Conservation (phyloP, 1,140 invertebrate species). For the Maniola jurtina region DNA sequence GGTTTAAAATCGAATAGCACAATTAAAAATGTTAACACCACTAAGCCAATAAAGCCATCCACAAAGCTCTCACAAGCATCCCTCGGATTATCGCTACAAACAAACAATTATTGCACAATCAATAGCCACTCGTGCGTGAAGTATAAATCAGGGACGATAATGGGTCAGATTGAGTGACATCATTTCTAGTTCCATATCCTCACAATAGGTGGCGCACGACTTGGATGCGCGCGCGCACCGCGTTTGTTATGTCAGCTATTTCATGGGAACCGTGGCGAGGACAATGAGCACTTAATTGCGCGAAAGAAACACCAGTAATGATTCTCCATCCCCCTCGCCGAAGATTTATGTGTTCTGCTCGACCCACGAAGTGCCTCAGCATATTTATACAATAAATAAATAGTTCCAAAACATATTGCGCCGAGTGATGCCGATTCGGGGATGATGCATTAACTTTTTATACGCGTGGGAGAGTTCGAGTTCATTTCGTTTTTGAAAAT, state of each 20-base stretch:
- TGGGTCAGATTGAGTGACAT: constrained; percentile 58
- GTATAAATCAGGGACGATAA: constrained; percentile 71
- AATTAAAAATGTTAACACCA: constrained; percentile 37
- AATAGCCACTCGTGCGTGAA: constrained; percentile 58
- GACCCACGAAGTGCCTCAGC: constrained; percentile 61
- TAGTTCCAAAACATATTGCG: constrained; percentile 71
- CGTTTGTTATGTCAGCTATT: constrained; percentile 60
- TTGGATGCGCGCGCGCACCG: constrained; percentile 52
- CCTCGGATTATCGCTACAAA: constrained; percentile 60
- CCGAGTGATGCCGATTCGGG: constrained; percentile 38
- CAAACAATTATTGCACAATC: constrained; percentile 76
- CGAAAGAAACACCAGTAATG: constrained; percentile 72
- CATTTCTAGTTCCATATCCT: constrained; percentile 51
- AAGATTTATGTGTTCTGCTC: constrained; percentile 65
- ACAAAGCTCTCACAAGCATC: constrained; percentile 51
- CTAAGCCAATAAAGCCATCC: constrained; percentile 60
- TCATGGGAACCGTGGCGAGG: constrained; percentile 69
- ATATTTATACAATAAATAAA: constrained; percentile 72
- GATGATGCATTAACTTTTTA: constrained; percentile 59
- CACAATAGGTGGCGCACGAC: constrained; percentile 59
- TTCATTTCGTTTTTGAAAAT: constrained; percentile 16
- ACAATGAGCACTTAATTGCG: constrained; percentile 74
- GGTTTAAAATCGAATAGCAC: constrained; percentile 18
- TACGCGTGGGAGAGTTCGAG: constrained; percentile 56
- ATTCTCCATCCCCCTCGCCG: constrained; percentile 48